Evolutionary conservation across 2,888 invertebrate species (phyloP), one percentile per base, ranked within the genome.

Genomic region (Elegia similella): DNA sequence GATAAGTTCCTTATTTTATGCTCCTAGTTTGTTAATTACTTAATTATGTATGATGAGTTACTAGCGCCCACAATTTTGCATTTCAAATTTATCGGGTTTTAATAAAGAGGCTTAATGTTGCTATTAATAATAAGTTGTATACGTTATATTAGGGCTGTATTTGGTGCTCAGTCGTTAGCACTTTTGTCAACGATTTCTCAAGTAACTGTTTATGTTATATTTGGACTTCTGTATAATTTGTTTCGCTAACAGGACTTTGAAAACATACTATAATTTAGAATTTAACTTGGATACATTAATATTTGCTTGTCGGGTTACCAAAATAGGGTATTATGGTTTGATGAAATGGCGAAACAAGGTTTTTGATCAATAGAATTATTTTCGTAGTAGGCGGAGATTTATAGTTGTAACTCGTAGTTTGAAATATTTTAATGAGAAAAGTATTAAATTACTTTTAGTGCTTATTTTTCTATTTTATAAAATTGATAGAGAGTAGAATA

Each of bases 21-120:
- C 78, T 81, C 78, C 79, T 77, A 83, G 76, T 70, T 81, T 80
- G 82, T 84, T 88, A 88, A 90, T 90, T 88, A 85, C 82, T 86
- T 84, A 81, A 86, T 86, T 84, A 83, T 82, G 81, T 78, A 82
- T 80, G 78, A 76, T 72, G 66, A 63, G 64, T 61, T 69, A 65
- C 70, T 66, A 59, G 75, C 81, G 81, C 84, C 84, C 79, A 85
- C 84, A 62, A 38, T 56, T 64, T 68, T 58, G 60, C 63, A 62
- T 62, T 60, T 65, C 58, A 59, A 64, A 63, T 66, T 65, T 61
- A 67, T 67, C 55, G 56, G 46, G 61, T 56, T 66, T 70, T 70
- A 69, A 70, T 70, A 64, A 70, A 69, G 66, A 56, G 56, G 53
- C 50, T 53, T 65, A 65, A 64, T 61, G 58, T 66, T 59, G 57